These are phyloP conservation scores for Drosophila meridiana DNA, from an alignment of 2,888 invertebrate genomes.

Conservation along the genomic window DNA sequence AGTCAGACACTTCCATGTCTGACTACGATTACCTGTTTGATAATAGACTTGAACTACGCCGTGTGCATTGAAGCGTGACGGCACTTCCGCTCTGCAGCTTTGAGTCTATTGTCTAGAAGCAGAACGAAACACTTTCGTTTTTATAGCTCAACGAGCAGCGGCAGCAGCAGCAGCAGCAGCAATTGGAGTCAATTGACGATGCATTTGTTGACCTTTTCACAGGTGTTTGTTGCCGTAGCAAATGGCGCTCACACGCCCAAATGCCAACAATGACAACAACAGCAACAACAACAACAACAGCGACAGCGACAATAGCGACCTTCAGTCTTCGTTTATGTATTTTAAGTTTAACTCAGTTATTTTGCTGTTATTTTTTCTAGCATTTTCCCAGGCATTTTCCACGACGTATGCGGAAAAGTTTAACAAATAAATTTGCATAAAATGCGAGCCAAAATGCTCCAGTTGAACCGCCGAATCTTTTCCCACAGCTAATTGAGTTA, in stretches of 20 bases:
- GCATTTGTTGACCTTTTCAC: slow-evolving; percentile 62
- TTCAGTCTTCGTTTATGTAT: slow-evolving; percentile 58
- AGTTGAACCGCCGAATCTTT: slow-evolving; percentile 25
- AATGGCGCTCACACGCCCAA: slow-evolving; percentile 64
- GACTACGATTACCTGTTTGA: background rate
- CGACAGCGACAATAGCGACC: slow-evolving; percentile 55
- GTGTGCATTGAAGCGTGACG: slow-evolving; percentile 48
- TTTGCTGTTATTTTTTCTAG: background rate
- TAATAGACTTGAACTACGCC: slow-evolving; percentile 34
- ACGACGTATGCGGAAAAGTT: slow-evolving; percentile 74
- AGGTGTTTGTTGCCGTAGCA: slow-evolving; percentile 27
- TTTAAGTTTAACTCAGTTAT: slow-evolving; percentile 10
- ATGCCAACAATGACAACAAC: slow-evolving; percentile 39
- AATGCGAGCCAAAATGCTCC: slow-evolving; percentile 42
- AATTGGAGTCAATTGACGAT: slow-evolving; percentile 52
- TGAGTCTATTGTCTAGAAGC: slow-evolving; percentile 51
- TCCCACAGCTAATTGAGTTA: slow-evolving; percentile 64
- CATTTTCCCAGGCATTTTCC: slow-evolving; percentile 69
- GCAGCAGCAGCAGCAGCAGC: slow-evolving; percentile 34
- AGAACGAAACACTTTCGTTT: slow-evolving; percentile 70
- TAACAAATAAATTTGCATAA: slow-evolving; percentile 70
- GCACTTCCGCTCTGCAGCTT: slow-evolving; percentile 40
- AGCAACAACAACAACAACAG: slow-evolving; percentile 12
- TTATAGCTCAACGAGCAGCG: slow-evolving; percentile 14
- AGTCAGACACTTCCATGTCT: background rate